Conservation (phyloP, 2,888 invertebrate genomes). For the Incurvaria masculella region DNA sequence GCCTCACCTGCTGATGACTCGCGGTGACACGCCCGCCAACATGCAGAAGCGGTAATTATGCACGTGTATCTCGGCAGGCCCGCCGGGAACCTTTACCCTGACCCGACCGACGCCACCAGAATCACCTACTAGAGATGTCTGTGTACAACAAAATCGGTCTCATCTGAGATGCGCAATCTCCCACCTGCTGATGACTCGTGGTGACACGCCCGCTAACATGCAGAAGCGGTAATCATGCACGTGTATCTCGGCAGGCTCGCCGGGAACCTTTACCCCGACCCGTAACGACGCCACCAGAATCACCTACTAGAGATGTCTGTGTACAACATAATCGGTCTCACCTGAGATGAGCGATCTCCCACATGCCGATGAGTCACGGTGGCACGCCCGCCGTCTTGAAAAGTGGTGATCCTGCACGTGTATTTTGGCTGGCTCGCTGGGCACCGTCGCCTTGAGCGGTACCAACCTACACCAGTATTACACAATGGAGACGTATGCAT, state of each 20-base stretch:
- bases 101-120: conserved; percentile 67
- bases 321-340: no score
- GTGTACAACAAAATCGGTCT: no score
- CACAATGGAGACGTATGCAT: no score
- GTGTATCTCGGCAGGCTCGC: conserved; percentile 80
- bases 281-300: conserved; percentile 70
- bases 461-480: conserved; percentile 68
- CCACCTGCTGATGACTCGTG: conserved; percentile 71
- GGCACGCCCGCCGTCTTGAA: conserved; percentile 79
- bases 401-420: conserved; percentile 82
- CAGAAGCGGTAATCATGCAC: conserved; percentile 79
- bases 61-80: conserved; percentile 79
- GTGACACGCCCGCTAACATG: conserved; percentile 79
- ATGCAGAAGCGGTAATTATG: conserved; percentile 79
- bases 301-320: no score
- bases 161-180: conserved; percentile 67
- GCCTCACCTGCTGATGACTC: conserved; percentile 69
- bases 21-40: conserved; percentile 79
- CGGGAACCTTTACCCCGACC: conserved; percentile 67
- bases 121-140: conserved; percentile 73
- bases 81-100: conserved; percentile 73
- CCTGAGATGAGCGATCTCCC: conserved; percentile 70
- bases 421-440: conserved; percentile 76
- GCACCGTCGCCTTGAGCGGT: conserved; percentile 69
- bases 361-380: conserved; percentile 69